A percentile compares a stretch with the other conserved stretches of the same genome.
phyloP scores from a whole-genome alignment of 2,888 invertebrate genomes.

The Lathronympha strigana region DNA sequence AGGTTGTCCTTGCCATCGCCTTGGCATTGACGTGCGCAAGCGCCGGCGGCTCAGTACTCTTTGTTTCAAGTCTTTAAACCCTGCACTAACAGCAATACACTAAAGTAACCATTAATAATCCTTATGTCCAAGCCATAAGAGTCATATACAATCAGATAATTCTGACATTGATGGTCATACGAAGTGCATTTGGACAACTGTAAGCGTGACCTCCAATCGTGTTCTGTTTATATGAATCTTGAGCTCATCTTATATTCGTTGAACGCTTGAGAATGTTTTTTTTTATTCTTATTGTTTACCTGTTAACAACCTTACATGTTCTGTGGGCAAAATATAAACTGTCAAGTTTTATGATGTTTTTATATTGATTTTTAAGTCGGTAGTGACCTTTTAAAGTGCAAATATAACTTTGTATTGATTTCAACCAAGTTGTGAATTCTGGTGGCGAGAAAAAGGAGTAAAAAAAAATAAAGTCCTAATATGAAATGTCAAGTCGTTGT shows the following conservation, averaged over 20 bases:
- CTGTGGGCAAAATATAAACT: conserved; percentile 14
- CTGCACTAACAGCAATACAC: background rate
- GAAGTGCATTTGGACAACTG: background rate
- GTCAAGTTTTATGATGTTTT: background rate
- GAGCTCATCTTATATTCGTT: background rate
- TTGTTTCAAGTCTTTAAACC: conserved; percentile 65
- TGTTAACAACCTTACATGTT: conserved; percentile 48
- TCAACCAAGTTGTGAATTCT: conserved; percentile 46
- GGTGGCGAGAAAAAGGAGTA: conserved; percentile 28
- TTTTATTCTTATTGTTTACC: conserved; percentile 69
- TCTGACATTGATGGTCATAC: background rate
- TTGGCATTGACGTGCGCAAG: conserved; percentile 73
- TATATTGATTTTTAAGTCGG: background rate
- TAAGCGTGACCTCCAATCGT: background rate
- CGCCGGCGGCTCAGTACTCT: conserved; percentile 69
- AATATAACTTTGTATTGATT: conserved; percentile 54
- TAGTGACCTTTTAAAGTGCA: background rate
- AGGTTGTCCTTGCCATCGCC: conserved; percentile 72
- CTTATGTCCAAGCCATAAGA: background rate
- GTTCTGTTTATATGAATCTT: too few relatives aligned
- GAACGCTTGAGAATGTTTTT: conserved; percentile 39
- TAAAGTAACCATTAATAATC: background rate
- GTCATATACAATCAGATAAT: background rate
- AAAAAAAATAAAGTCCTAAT: background rate
- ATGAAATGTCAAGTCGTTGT: background rate